Percentiles rank a stretch among this genome's conserved stretches.
Evolutionary conservation across 2,797 vertebrate species (phyloP).

Genomic region (Manis javanica): DNA sequence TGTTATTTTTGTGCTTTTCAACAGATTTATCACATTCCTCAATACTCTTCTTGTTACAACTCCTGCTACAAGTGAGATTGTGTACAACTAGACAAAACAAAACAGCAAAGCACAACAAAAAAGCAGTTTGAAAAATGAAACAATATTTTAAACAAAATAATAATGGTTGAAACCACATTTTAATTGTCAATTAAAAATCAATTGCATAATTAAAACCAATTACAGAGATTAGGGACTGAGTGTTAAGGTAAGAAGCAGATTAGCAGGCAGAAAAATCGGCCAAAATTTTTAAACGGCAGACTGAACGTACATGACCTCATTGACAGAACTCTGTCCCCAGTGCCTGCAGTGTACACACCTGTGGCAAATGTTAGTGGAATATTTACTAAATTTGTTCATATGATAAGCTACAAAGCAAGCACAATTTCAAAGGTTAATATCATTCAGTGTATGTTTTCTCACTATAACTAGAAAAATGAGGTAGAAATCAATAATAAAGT

Average conservation of each 20-base stretch:
- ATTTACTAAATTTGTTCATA: neutral
- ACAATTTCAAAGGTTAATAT: neutral
- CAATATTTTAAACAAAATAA: constrained; percentile 8
- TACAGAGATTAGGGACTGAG: neutral
- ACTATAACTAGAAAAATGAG: neutral
- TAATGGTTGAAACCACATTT: neutral
- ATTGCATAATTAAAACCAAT: neutral
- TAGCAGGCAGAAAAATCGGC: neutral
- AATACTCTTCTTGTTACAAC: neutral
- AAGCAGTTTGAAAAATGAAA: neutral
- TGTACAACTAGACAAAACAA: neutral
- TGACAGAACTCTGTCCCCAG: neutral
- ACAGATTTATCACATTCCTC: neutral
- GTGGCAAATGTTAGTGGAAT: neutral
- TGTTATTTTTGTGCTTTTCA: neutral
- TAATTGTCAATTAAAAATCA: too few species aligned
- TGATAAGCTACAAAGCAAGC: neutral
- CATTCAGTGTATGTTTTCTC: neutral
- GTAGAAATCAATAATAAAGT: neutral
- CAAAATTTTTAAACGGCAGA: neutral
- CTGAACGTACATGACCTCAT: neutral
- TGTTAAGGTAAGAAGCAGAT: neutral
- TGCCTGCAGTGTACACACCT: neutral
- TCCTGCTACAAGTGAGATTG: neutral
- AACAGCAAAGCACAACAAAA: neutral